Base-by-base conservation (phyloP, 2,888 invertebrate species). In the Gymnosoma rotundatum region DNA sequence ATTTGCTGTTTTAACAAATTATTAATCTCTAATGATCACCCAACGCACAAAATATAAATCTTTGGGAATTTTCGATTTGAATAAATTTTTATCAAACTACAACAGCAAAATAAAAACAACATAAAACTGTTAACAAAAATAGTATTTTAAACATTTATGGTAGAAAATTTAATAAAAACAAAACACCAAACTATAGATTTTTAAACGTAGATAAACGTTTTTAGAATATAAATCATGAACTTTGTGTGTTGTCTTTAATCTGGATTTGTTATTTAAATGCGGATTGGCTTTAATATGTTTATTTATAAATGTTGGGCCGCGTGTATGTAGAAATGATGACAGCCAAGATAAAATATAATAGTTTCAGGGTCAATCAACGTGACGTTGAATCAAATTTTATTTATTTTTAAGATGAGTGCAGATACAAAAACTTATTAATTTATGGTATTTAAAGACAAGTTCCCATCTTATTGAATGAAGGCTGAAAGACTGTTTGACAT, bases 51-150 rank as follows among this genome's bases (percentile, higher is more conserved):
- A 64, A 70, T 79, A 50, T 18, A 10, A 38, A 61, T 45, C 45
- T 52, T 58, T 21, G 60, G 5, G 25, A 25, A 25, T 25, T 42
- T 76, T 52, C 21, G 54, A 60, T 80, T 74, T 60, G 54, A 80
- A 74, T 67, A 74, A 61, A 48, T 61, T 73, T 58, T 64, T 50
- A 66, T 66, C 50, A 50, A 64, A 14, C 20, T 36, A n/a, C 6
- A 48, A 66, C 10, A 25, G 18, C 36, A 45, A 20, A 16, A 25
- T 25, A 25, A 18, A 54, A 54, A 63, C 48, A 54, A 69, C 63
- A 78, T 56, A 64, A 61, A 67, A 52, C 54, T 80, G 20, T 66
- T 60, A 89, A 89, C 89, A 89, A 90, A 89, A 90, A 38, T 48
- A 73, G 36, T 45, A 16, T 54, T 80, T 80, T 36, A 90, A 90